These are phyloP conservation scores for Gambusia yucatana DNA, from an alignment of 2,797 vertebrate genomes.

Conservation along the genomic window DNA sequence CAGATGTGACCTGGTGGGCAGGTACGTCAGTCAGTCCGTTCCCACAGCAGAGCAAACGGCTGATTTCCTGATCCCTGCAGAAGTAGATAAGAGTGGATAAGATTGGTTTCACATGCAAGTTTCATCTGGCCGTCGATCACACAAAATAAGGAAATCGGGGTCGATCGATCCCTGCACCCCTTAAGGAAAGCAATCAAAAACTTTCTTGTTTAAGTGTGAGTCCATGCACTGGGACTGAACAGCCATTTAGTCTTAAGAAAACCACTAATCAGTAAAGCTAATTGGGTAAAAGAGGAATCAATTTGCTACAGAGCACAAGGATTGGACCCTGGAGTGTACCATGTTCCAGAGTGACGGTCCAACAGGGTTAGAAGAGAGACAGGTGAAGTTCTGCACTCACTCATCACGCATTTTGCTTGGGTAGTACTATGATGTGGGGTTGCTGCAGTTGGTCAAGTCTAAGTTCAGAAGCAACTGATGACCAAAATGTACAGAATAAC, in stretches of 20 bases:
- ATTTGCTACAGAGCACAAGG: background rate
- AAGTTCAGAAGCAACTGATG: background rate
- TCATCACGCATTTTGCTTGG: background rate
- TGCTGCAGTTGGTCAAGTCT: background rate
- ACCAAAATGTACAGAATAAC: background rate
- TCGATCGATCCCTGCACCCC: too few relatives aligned
- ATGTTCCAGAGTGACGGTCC: background rate
- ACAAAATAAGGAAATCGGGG: too few relatives aligned
- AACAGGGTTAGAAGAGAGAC: background rate
- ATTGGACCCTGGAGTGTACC: background rate
- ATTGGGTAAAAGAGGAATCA: background rate
- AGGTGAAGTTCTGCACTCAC: background rate
- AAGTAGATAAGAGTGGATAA: too few relatives aligned
- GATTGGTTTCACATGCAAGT: too few relatives aligned
- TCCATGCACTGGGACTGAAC: background rate
- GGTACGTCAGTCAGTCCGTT: too few relatives aligned
- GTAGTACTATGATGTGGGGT: background rate
- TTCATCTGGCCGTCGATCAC: too few relatives aligned
- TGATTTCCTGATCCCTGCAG: too few relatives aligned
- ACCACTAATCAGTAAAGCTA: slow-evolving; percentile 1
- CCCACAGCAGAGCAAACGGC: too few relatives aligned
- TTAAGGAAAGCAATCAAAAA: too few relatives aligned
- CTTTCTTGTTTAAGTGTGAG: background rate
- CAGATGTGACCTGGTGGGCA: too few relatives aligned
- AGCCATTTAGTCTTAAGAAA: background rate